Evolutionary conservation across 2,888 invertebrate species (phyloP), one percentile per base, ranked within the genome.

Genomic region (Carterocephalus palaemon): DNA sequence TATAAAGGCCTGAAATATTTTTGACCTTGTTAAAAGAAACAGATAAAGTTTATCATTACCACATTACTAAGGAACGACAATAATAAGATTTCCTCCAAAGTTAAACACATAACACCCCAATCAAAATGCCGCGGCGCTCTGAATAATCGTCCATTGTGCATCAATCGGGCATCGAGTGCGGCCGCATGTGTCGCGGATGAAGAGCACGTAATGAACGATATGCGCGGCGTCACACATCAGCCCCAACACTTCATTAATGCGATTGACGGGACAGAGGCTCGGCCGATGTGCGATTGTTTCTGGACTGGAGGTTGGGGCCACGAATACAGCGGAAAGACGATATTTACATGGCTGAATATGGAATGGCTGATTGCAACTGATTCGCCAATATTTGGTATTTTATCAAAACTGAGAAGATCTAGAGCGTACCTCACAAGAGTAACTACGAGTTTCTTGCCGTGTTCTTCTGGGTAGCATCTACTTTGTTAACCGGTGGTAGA

Each of bases 181-280:
- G n/a, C 20, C 23, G 13, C 28, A 15, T 22, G 22, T 42, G 42
- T 42, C 26, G 33, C 33, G 41, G 26, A 32, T 28, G 34, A 34
- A 28, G 34, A 42, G 34, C 24, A 24, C 16, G 28, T 29, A 43
- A 43, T 43, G 42, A 43, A 43, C 36, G 42, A 43, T 28, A 28
- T 34, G 19, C n/a, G 42, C 13, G 33, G 34, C 36, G 34, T 43
- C 42, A 43, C 42, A 36, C 42, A 43, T 43, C 42, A 42, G 15
- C 16, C 42, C 34, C 42, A 36, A 36, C 42, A 29, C 43, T 43
- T 43, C 37, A 37, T 45, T 83, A 83, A 83, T 77, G 57, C 76
- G 81, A 83, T 78, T 84, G 84, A 81, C 84, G 83, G 83, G 68
- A 82, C 81, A 77, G 81, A 72, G 70, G 81, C 70, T 61, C 64